Conservation (phyloP, 1,140 invertebrate species). For the Cepaea nemoralis region DNA sequence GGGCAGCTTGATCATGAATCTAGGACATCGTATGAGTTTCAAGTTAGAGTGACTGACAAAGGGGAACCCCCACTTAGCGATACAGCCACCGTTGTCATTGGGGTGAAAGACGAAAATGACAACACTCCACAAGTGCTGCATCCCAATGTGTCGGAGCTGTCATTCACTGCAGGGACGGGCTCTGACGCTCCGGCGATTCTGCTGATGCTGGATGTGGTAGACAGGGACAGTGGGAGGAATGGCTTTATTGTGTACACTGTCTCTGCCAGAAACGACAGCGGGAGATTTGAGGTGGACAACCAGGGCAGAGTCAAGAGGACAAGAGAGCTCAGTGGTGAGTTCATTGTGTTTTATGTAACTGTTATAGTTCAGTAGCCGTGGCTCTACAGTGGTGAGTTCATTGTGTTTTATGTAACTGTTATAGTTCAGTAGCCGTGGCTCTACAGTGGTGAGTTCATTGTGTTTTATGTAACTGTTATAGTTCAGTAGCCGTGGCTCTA, state of each 20-base stretch:
- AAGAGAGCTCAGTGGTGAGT: not conserved
- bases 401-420: too few relatives aligned
- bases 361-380: too few relatives aligned
- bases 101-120: slow-evolving; percentile 86
- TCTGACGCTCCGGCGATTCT: slow-evolving; percentile 36
- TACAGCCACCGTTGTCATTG: slow-evolving; percentile 85
- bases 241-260: slow-evolving; percentile 49
- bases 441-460: slow-evolving; percentile 1
- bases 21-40: slow-evolving; percentile 82
- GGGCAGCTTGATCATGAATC: slow-evolving; percentile 83
- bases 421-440: too few relatives aligned
- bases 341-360: too few relatives aligned
- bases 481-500: too few relatives aligned
- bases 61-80: slow-evolving; percentile 89
- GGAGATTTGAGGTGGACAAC: slow-evolving; percentile 49
- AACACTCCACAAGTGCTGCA: slow-evolving; percentile 58
- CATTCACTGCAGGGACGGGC: slow-evolving; percentile 31
- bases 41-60: slow-evolving; percentile 89
- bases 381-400: slow-evolving; percentile 1
- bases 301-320: slow-evolving; percentile 47
- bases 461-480: too few relatives aligned
- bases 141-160: slow-evolving; percentile 69
- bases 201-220: slow-evolving; percentile 37
- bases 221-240: slow-evolving; percentile 52
- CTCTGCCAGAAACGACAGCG: slow-evolving; percentile 50